A percentile compares a stretch with the other conserved stretches of the same genome.
These are phyloP conservation scores for Myopa testacea DNA, from an alignment of 2,888 invertebrate genomes.

Conservation along the genomic window DNA sequence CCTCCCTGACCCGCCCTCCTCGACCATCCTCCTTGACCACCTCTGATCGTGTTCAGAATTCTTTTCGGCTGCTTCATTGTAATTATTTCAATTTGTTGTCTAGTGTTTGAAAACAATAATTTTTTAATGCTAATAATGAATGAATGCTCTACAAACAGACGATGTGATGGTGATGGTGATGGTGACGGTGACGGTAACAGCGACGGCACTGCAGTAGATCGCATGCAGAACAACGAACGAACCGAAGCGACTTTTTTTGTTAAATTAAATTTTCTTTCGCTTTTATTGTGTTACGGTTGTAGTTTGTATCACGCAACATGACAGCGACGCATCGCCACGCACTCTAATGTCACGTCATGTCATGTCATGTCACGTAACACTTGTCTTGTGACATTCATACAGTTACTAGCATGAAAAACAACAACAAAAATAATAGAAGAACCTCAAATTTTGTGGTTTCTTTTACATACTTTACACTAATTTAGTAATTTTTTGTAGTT, in stretches of 20 bases:
- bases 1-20: background rate
- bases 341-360: background rate
- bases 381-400: too few species aligned
- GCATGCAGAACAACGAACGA: background rate
- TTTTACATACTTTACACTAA: too few species aligned
- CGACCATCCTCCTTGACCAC: background rate
- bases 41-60: background rate
- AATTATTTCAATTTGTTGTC: slow-evolving; percentile 52
- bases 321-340: background rate
- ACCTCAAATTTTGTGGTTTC: background rate
- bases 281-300: background rate
- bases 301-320: background rate
- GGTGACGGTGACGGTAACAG: background rate
- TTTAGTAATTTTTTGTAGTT: too few species aligned
- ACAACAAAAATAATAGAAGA: background rate
- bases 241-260: background rate
- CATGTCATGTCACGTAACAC: background rate
- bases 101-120: slow-evolving; percentile 44
- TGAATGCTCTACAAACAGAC: slow-evolving; percentile 47
- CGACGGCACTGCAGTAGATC: too few species aligned
- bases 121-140: slow-evolving; percentile 47
- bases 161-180: background rate
- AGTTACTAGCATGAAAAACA: background rate
- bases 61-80: slow-evolving; percentile 20
- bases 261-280: background rate